Conservation (phyloP, 2,797 vertebrate species). For the Bradypodion ventrale region DNA sequence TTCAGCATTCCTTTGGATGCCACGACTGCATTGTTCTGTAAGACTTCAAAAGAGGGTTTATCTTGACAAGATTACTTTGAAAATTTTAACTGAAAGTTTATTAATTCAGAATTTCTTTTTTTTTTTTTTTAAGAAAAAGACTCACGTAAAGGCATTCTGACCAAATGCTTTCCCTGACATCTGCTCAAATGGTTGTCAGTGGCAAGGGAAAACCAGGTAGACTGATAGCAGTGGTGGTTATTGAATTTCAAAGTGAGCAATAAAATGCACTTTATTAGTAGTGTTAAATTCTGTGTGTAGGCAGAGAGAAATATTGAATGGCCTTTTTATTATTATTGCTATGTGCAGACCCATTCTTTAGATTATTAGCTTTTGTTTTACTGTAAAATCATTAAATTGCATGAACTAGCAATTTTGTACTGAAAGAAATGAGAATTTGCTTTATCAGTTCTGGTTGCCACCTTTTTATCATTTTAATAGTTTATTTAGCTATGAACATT, state of each 20-base stretch:
- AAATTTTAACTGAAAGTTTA: constrained; percentile 31
- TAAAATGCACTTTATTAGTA: constrained; percentile 43
- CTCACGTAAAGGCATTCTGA: constrained; percentile 22
- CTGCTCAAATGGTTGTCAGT: constrained; percentile 34
- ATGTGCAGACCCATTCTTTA: constrained; percentile 17
- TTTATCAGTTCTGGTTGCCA: neutral
- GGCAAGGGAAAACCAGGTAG: constrained; percentile 18
- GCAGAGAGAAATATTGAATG: constrained; percentile 4
- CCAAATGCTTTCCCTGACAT: neutral
- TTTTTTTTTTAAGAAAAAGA: neutral
- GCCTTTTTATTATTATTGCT: constrained; percentile 33
- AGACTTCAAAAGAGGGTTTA: constrained; percentile 66
- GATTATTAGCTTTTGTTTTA: constrained; percentile 26
- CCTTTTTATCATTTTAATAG: constrained; percentile 10
- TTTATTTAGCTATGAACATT: neutral
- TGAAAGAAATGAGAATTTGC: constrained; percentile 16
- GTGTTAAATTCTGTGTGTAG: constrained; percentile 34
- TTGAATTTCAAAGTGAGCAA: constrained; percentile 51
- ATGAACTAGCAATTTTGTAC: constrained; percentile 26
- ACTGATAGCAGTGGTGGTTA: constrained; percentile 35
- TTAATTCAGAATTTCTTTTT: constrained; percentile 23
- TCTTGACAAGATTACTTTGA: constrained; percentile 31
- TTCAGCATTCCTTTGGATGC: constrained; percentile 91
- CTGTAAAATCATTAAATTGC: constrained; percentile 38
- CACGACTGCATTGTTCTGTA: constrained; percentile 87